Base-by-base conservation (phyloP, 2,797 vertebrate species). In the Valencia hispanica region DNA sequence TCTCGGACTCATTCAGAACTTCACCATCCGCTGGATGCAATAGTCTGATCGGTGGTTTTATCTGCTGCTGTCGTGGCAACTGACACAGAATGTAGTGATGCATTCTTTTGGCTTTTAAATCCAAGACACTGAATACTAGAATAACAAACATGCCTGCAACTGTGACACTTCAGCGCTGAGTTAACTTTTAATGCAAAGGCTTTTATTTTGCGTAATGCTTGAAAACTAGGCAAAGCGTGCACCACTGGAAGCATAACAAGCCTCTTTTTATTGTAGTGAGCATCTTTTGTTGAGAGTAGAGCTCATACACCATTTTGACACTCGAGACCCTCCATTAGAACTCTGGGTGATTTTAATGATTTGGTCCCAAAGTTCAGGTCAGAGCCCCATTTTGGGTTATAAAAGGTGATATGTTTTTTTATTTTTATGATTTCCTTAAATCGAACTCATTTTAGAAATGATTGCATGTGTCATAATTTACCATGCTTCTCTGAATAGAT, bases 1-100 rank as follows among this genome's bases (percentile, higher is more conserved):
- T 39, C 92, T 97, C 61, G 94, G 86, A 70, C 96, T 98, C 80
- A 94, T 76, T 83, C 94, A 92, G 80, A 95, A 95, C 91, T 97
- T 98, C 94, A 96, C 95, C 68, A 88, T 97, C 89, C 94, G 68
- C 81, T 97, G 97, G 97, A 88, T 92, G 76, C 97, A 88, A 86
- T 14, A 6, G 36, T 5, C 12, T 22, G 22, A 30, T 39, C 18
- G 22, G 1, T 32, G 47, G 2, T 68, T 84, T 75, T 7, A 25
- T 70, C 45, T 72, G 0, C 41, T 25, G 30, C 18, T 45, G 14
- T 36, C 66, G 53, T 41, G 10, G 45, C 36, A 51, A 32, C 59
- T 41, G 57, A 36, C 45, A 63, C 73, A 36, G 30, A 9, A 0
- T 30, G 14, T 39, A 50, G 32, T 43, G 45, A 78, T 75, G 39